These are phyloP conservation scores for Drosophila nigrodunni DNA, from an alignment of 1,140 invertebrate species.

Conservation along the genomic window DNA sequence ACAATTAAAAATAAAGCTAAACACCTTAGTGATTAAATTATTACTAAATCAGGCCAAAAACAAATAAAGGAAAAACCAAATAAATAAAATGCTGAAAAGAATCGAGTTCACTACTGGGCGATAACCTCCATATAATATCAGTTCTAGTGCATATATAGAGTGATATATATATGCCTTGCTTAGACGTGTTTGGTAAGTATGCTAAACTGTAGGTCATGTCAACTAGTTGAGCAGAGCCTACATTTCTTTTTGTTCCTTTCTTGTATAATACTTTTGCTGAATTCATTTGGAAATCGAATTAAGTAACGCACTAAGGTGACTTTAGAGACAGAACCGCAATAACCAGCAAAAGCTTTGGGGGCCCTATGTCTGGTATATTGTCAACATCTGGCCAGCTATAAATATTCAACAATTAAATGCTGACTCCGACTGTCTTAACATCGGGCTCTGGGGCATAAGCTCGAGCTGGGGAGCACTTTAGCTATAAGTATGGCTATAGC, in stretches of 20 bases:
- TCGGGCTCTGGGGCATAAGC: constrained; percentile 44
- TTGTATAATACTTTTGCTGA: constrained; percentile 45
- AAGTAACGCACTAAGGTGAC: constrained; percentile 67
- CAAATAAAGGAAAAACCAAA: neutral
- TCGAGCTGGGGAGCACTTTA: constrained; percentile 33
- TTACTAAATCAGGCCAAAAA: constrained; percentile 23
- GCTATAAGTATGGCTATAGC: neutral
- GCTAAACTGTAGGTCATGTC: constrained; percentile 17
- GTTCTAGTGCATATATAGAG: constrained; percentile 21
- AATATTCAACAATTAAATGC: constrained; percentile 75
- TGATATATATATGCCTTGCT: constrained; percentile 1
- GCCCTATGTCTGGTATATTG: constrained; percentile 8
- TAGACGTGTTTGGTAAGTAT: constrained; percentile 22
- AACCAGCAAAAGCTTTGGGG: neutral
- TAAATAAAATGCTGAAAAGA: constrained; percentile 59
- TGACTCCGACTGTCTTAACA: constrained; percentile 19
- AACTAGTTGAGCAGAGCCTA: constrained; percentile 13
- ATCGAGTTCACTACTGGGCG: constrained; percentile 66
- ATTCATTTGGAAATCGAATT: constrained; percentile 43
- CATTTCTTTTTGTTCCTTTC: constrained; percentile 19
- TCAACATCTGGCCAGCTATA: constrained; percentile 51
- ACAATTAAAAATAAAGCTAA: constrained; percentile 28
- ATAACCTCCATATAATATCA: constrained; percentile 75
- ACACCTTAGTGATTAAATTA: constrained; percentile 18
- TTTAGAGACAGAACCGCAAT: constrained; percentile 26